Evolutionary conservation across 2,888 invertebrate species (phyloP).

Genomic region (Ophioninae sp.): DNA sequence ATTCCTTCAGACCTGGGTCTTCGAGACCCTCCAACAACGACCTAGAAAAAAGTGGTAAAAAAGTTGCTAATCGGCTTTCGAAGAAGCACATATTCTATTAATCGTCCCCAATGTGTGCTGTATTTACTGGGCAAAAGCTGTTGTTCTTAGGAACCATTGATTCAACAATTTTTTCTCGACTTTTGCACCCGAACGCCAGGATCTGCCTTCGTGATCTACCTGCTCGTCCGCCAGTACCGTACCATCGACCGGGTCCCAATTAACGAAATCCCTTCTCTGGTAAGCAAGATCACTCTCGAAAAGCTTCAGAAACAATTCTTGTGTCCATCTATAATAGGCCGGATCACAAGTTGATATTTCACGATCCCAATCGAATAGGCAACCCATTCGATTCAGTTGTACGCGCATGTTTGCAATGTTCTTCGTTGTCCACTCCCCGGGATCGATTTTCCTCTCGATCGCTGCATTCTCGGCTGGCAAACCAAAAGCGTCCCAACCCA

Average conservation of each 20-base stretch:
- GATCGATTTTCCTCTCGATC: slow-evolving; percentile 89
- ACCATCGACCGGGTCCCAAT: slow-evolving; percentile 99
- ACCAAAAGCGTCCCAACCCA: slow-evolving; percentile 99
- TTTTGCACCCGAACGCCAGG: slow-evolving; percentile 98
- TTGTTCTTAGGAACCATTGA: slow-evolving; percentile 98
- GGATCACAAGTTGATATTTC: slow-evolving; percentile 95
- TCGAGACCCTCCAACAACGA: slow-evolving; percentile 86
- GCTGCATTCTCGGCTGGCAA: slow-evolving; percentile 99
- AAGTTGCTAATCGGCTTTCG: not conserved
- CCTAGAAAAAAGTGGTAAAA: slow-evolving; percentile 68
- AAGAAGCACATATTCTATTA: not conserved
- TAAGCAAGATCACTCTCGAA: slow-evolving; percentile 93
- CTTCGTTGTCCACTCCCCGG: slow-evolving; percentile 92
- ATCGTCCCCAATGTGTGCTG: not conserved
- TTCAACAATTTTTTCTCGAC: slow-evolving; percentile 93
- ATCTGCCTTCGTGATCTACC: slow-evolving; percentile 93
- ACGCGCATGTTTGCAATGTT: slow-evolving; percentile 93
- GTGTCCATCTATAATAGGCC: slow-evolving; percentile 97
- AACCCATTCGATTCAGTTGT: slow-evolving; percentile 89
- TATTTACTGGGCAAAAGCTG: slow-evolving; percentile 88
- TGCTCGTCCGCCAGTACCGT: slow-evolving; percentile 99
- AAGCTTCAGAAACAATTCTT: slow-evolving; percentile 94
- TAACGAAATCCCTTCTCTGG: slow-evolving; percentile 93
- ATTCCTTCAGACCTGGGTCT: slow-evolving; percentile 87
- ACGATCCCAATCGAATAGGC: slow-evolving; percentile 96